Percentiles rank a stretch among this genome's conserved stretches.
Conservation (phyloP, 2,797 vertebrate species). For the Mormyrus proboscirostris region DNA sequence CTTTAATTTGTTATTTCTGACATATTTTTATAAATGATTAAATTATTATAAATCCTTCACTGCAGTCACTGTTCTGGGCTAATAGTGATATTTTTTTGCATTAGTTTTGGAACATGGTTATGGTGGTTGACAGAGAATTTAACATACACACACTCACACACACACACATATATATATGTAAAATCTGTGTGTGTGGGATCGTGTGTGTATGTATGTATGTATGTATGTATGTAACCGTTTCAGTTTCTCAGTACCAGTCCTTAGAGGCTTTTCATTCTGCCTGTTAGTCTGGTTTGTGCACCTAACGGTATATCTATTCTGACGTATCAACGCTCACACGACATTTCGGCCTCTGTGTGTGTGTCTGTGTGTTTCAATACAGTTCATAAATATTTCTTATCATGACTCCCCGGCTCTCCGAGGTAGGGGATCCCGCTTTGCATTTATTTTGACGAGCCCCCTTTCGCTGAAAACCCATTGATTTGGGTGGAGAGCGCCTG, state of each 20-base stretch:
- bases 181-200: too few relatives aligned
- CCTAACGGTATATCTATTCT: background rate
- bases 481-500: constrained; percentile 6
- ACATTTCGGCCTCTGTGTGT: background rate
- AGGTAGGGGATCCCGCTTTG: constrained; percentile 21
- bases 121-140: background rate
- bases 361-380: constrained; percentile 34
- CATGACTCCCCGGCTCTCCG: constrained; percentile 50
- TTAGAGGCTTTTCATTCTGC: background rate
- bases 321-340: too few relatives aligned
- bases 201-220: too few relatives aligned
- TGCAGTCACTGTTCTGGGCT: background rate
- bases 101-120: background rate
- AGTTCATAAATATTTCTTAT: constrained; percentile 43
- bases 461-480: constrained; percentile 1
- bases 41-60: too few relatives aligned
- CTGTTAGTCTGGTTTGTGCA: background rate
- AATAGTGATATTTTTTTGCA: background rate
- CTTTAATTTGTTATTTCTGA: background rate
- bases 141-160: background rate
- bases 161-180: too few relatives aligned
- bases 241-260: background rate
- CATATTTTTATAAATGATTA: background rate
- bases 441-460: constrained; percentile 51
- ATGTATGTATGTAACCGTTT: background rate